These are phyloP conservation scores for Knipowitschia caucasica DNA, from an alignment of 2,797 vertebrate species.

Conservation along the genomic window DNA sequence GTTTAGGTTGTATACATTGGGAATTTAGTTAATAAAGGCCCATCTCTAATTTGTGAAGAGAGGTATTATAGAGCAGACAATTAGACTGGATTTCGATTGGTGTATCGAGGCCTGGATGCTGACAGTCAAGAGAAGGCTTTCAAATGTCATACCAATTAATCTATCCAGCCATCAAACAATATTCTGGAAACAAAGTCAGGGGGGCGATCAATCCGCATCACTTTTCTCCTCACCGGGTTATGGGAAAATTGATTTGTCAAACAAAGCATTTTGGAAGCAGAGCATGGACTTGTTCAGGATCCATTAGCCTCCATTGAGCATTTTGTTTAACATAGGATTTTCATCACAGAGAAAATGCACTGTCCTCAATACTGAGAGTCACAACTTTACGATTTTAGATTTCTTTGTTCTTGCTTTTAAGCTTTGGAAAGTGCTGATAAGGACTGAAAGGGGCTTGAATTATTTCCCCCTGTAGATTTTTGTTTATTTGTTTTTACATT, in stretches of 20 bases:
- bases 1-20: constrained; percentile 55
- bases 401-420: constrained; percentile 66
- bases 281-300: constrained; percentile 72
- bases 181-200: constrained; percentile 77
- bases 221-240: constrained; percentile 78
- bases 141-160: constrained; percentile 80
- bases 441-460: constrained; percentile 32
- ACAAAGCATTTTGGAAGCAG: constrained; percentile 78
- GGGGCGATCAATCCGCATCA: constrained; percentile 76
- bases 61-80: constrained; percentile 71
- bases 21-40: constrained; percentile 54
- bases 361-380: constrained; percentile 73
- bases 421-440: constrained; percentile 65
- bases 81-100: constrained; percentile 67
- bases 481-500: neutral
- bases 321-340: constrained; percentile 79
- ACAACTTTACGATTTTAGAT: constrained; percentile 71
- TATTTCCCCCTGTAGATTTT: constrained; percentile 17
- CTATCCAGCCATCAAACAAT: constrained; percentile 79
- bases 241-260: constrained; percentile 81
- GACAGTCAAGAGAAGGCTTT: constrained; percentile 75
- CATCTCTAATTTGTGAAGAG: constrained; percentile 68
- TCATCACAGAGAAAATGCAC: constrained; percentile 75
- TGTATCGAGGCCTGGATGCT: constrained; percentile 58
- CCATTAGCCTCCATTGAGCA: constrained; percentile 77